Evolutionary conservation across 2,888 invertebrate genomes (phyloP), one percentile per base, ranked within the genome.

Genomic region (Hymenopus coronatus): DNA sequence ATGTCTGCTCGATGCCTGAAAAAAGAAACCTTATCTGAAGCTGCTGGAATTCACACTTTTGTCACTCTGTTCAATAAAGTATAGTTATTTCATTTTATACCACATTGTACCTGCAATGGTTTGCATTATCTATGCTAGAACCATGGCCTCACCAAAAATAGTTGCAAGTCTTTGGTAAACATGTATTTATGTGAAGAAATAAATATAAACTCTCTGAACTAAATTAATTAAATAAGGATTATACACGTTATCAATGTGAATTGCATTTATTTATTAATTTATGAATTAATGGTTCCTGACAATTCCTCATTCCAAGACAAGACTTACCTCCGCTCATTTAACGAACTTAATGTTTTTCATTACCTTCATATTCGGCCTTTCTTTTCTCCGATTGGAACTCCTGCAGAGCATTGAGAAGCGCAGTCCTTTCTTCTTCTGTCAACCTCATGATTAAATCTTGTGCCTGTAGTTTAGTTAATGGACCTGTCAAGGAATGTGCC

Each of bases 281-380:
- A 40, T 40, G 9, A 40, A 40, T 40, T 40, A 40, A 12, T 40
- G 40, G 40, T 40, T 40, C 40, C 40, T 40, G 40, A 12, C 9
- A 6, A 40, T 40, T 40, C 40, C 40, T 40, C 40, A 40, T 2
- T 12, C 12, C 40, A 40, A 40, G 12, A 40, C 12, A 40, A 40
- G 40, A 70, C 54, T 70, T 70, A 70, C 54, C 54, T 70, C 54
- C 20, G 15, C 54, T 70, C 54, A 70, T 2, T 25, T 20, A 70
- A 6, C 20, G 20, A 7, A 70, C 20, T 3, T 1, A 70, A 70
- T 70, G 54, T 70, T 70, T 20, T 70, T 15, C 28, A 28, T 83
- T 94, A 97, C 97, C 97, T 95, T 97, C 97, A 92, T 96, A 97
- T 92, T 96, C 96, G 90, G 96, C 96, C 93, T 97, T 97, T 89